Conservation (phyloP, 2,888 invertebrate genomes). For the Lithosia quadra region DNA sequence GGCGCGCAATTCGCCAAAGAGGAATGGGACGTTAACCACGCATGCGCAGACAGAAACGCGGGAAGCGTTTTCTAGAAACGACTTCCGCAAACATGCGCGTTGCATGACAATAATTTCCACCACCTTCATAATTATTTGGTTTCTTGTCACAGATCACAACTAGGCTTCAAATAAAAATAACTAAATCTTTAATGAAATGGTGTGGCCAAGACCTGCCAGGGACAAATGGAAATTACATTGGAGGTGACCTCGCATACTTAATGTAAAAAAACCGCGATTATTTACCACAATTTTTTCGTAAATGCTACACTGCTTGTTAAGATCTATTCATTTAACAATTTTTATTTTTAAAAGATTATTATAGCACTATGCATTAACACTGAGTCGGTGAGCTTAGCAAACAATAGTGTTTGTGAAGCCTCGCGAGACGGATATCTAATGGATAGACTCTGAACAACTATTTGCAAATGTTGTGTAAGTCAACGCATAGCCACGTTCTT, state of each 20-base stretch:
- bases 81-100: slow-evolving; percentile 62
- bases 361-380: not conserved
- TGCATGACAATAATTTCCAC: slow-evolving; percentile 44
- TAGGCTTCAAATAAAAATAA: not conserved
- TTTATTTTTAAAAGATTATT: too few relatives aligned
- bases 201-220: not conserved
- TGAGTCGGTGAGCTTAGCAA: not conserved
- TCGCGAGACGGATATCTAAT: not conserved
- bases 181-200: not conserved
- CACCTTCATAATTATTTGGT: slow-evolving; percentile 26
- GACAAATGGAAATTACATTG: too few relatives aligned
- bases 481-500: not conserved
- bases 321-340: too few relatives aligned
- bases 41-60: slow-evolving; percentile 79
- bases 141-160: slow-evolving; percentile 32
- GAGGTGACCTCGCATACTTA: too few relatives aligned
- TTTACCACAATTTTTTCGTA: not conserved
- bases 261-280: too few relatives aligned
- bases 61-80: slow-evolving; percentile 80
- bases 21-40: slow-evolving; percentile 67
- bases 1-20: slow-evolving; percentile 77
- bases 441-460: not conserved
- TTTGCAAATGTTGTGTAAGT: not conserved
- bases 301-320: not conserved
- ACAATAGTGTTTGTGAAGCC: slow-evolving; percentile 1